Evolutionary conservation across 2,113 vertebrate species (phyloP).

Genomic region (Genyomyrus donnyi): DNA sequence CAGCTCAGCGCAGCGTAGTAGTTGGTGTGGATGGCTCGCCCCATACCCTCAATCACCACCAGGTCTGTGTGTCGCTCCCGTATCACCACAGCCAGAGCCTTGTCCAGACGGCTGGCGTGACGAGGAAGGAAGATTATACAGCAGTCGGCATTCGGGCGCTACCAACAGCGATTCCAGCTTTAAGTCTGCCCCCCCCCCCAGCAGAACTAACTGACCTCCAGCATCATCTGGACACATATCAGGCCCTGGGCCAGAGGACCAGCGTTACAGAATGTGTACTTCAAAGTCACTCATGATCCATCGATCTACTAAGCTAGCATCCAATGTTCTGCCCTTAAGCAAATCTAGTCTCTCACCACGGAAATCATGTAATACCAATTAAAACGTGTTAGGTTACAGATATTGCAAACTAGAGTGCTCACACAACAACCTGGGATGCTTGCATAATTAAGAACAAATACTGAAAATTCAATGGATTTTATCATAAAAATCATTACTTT

Average conservation of each 20-base stretch:
- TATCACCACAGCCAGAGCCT: conserved; percentile 76
- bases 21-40: conserved; percentile 93
- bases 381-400: background rate
- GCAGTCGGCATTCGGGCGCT: background rate
- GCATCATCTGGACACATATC: background rate
- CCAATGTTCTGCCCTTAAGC: background rate
- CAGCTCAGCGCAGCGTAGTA: conserved; percentile 81
- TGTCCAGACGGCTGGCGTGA: conserved; percentile 79
- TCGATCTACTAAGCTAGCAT: background rate
- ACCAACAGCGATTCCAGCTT: background rate
- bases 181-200: background rate
- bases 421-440: background rate
- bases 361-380: background rate
- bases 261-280: background rate
- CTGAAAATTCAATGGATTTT: background rate
- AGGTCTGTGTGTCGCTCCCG: conserved; percentile 80
- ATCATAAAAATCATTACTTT: background rate
- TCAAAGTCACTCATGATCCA: background rate
- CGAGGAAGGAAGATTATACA: background rate
- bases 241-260: background rate
- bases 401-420: background rate
- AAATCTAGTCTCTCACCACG: background rate
- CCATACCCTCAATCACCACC: conserved; percentile 97
- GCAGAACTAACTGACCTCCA: background rate
- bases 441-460: background rate